Base-by-base conservation (phyloP, 2,113 vertebrate species). In the Opisthocomus hoazin region DNA sequence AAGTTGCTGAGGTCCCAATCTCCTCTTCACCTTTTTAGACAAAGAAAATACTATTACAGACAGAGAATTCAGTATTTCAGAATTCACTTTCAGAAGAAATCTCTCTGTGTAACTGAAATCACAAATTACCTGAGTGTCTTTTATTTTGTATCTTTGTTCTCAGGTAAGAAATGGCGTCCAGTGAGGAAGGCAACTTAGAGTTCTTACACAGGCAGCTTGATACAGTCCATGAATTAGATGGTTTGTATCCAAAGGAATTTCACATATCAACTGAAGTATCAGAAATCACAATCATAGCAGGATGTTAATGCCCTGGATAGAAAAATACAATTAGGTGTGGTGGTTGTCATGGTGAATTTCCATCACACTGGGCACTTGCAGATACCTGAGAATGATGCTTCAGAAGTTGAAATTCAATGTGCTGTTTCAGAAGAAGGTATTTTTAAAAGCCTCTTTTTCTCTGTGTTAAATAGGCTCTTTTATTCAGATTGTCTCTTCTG, bases 321-420 rank as follows among this genome's bases (percentile, higher is more conserved):
- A 74, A 94, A 94, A 93, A 81, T 41, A 89, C 41, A 94, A 45
- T 94, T 75, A 81, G 21, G 41, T 89, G 63, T 89, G 54, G 58
- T 93, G 85, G 85, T 84, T 96, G 87, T 89, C 84, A 89, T 83
- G 60, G 94, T 84, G 79, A 94, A 74, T 93, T 97, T 89, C 46
- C 30, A 48, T 77, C 66, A 93, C 54, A 58, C 26, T 78, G 65
- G 74, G 34, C 65, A 89, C 61, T 94, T 74, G 70, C 23, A 85
- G 58, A 43, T 89, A 80, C 69, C 77, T 89, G 63, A 79, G 74
- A 80, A 83, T 54, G 88, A 64, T 66, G 54, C 75, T 74, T 93
- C 57, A 87, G 43, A 79, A 71, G 37, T 54, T 84, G 60, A 87
- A 87, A 93, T 43, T 26, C 39, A 84, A 74, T 43, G 15, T 58